Base-by-base conservation (phyloP, 37 sponge, comb jelly and placozoan species). In the Halisarca cf. caerulea region DNA sequence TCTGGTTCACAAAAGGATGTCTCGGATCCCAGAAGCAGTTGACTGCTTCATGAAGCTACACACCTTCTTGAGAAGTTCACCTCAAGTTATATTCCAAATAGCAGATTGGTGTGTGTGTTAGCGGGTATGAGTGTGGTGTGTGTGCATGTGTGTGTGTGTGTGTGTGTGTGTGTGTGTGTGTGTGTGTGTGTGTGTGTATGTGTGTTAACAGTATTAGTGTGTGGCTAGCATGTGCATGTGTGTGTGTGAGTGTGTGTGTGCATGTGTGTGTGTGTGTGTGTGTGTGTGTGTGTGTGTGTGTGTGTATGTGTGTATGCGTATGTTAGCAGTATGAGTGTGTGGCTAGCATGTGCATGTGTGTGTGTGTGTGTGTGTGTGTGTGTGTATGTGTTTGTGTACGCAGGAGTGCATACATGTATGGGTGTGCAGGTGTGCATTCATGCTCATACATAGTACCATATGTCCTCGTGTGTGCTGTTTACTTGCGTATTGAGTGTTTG, bases 41-140 rank as follows among this genome's bases (percentile, higher is more conserved):
- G 94, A 91, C n/a, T 87, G 88, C 70, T 98, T 95, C 80, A 78
- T 71, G 14, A 98, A 98, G 92, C 88, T 98, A 24, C 94, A 98
- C 54, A 75, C 90, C 45, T 93, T 98, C 38, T 68, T 98, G 66
- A 82, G 80, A 60, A 89, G 81, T 78, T 82, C 86, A 72, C 82
- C 99, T 28, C 83, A 93, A 80, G 93, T 98, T 47, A 79, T 98
- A 43, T 95, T 90, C 79, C 94, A 94, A 42, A 80, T 98, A 25
- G 98, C 96, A 6, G 90, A 93, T 64, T 80, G 95, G 83, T 98
- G 75, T 71, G 85, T 77, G 69, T 68, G 33, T 68, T 2, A 32
- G 33, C 30, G 69, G n/a, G 33, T 30, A 34, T 68, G 69, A 32
- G 69, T 68, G 3, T 68, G 60, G 69, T 68, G 69, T 68, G 69